A percentile compares a stretch with the other conserved stretches of the same genome.
phyloP scores from a whole-genome alignment of 2,888 invertebrate species.

The Eugnorisma glareosa region DNA sequence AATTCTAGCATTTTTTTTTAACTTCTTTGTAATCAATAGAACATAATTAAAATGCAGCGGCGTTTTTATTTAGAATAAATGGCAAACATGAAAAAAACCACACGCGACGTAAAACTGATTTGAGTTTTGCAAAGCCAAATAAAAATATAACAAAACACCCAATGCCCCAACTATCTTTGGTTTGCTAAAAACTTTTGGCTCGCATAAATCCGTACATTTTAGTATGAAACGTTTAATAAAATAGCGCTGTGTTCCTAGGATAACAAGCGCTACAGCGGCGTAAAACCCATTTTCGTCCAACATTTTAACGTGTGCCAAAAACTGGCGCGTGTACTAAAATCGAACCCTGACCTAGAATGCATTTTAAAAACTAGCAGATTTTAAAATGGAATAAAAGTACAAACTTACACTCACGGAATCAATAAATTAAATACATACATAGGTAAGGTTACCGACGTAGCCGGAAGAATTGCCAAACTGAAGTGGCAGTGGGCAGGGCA shows the following conservation, averaged over 20 bases:
- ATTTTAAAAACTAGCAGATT: neutral
- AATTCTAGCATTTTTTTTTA: neutral
- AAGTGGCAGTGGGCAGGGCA: no score
- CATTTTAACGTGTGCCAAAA: constrained; percentile 54
- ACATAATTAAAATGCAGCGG: neutral
- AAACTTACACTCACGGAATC: neutral
- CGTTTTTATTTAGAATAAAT: neutral
- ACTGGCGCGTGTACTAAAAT: constrained; percentile 39
- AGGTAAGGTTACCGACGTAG: no score
- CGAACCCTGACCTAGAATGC: constrained; percentile 51
- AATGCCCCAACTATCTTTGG: neutral
- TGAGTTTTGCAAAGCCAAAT: neutral
- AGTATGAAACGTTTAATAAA: constrained; percentile 49
- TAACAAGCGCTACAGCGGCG: constrained; percentile 41
- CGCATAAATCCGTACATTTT: constrained; percentile 53
- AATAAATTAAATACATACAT: neutral
- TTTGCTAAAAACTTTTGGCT: constrained; percentile 38
- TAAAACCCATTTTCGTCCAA: constrained; percentile 29
- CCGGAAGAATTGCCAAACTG: no score
- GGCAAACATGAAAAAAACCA: neutral
- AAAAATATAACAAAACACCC: neutral
- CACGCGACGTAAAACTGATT: neutral
- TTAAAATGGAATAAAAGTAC: neutral
- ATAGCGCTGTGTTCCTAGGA: constrained; percentile 43
- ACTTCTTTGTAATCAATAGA: neutral